phyloP scores from a whole-genome alignment of 1,140 invertebrate genomes.

The Coenobita brevimanus region DNA sequence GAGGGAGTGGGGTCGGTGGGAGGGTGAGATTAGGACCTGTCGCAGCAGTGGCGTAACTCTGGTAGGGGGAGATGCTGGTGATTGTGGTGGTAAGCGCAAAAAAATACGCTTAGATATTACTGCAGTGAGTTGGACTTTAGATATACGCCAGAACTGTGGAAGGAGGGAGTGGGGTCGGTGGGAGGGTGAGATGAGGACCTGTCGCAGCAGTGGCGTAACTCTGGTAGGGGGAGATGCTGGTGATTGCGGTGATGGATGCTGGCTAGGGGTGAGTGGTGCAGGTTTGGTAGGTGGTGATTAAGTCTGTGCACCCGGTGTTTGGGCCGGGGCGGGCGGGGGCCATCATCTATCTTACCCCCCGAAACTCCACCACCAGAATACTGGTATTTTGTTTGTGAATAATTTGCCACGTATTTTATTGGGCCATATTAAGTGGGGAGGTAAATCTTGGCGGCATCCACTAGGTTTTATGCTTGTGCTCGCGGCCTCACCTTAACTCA shows the following conservation, averaged over 20 bases:
- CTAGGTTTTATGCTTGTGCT: too few relatives aligned
- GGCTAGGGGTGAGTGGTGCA: slow-evolving; percentile 39
- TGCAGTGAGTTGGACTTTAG: too few relatives aligned
- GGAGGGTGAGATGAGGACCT: too few relatives aligned
- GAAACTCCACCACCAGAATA: background rate
- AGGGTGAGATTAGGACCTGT: too few relatives aligned
- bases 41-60: slow-evolving; percentile 36
- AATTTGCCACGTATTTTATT: slow-evolving; percentile 40
- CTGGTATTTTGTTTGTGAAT: slow-evolving; percentile 36
- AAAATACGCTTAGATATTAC: too few relatives aligned
- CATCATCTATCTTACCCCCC: slow-evolving; percentile 15
- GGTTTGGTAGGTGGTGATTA: slow-evolving; percentile 49
- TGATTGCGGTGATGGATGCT: slow-evolving; percentile 53
- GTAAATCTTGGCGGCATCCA: too few relatives aligned
- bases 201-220: slow-evolving; percentile 48
- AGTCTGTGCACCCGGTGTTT: slow-evolving; percentile 31
- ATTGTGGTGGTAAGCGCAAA: slow-evolving; percentile 40
- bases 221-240: slow-evolving; percentile 38
- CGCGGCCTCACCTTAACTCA: too few relatives aligned
- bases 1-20: too few relatives aligned
- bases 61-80: slow-evolving; percentile 38
- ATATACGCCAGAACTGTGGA: too few relatives aligned
- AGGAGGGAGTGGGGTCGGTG: too few relatives aligned
- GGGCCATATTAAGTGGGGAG: background rate
- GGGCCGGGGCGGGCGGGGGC: background rate